Conservation (phyloP, 2,888 invertebrate species). For the Rhimphoctona megacephalus region DNA sequence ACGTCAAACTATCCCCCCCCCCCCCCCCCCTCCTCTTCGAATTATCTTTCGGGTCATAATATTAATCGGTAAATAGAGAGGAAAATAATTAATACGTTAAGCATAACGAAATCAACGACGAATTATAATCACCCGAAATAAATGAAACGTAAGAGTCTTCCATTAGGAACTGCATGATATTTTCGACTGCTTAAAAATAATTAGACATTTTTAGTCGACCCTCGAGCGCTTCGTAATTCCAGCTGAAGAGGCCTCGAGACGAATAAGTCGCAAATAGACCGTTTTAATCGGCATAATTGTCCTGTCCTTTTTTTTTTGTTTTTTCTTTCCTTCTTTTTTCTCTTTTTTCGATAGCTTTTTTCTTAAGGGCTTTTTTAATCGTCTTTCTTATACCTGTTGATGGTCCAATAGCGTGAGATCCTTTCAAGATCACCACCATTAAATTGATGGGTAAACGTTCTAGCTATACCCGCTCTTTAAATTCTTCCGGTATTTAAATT, state of each 20-base stretch:
- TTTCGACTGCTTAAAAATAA: neutral
- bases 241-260: slow-evolving; percentile 17
- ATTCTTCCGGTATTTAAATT: slow-evolving; percentile 19
- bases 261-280: slow-evolving; percentile 27
- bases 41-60: slow-evolving; percentile 51
- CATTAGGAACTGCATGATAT: neutral
- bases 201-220: slow-evolving; percentile 17
- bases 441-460: slow-evolving; percentile 15
- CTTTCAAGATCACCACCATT: neutral
- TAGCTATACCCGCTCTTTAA: slow-evolving; percentile 5
- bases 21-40: neutral
- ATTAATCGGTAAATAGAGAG: slow-evolving; percentile 18
- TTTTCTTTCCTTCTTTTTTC: neutral
- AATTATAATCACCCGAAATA: neutral
- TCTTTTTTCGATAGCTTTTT: neutral
- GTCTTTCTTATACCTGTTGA: slow-evolving; percentile 43
- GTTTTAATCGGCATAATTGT: slow-evolving; percentile 22
- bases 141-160: neutral
- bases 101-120: neutral
- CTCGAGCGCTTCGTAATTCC: slow-evolving; percentile 19
- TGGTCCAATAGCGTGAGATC: slow-evolving; percentile 17
- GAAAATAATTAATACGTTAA: slow-evolving; percentile 10
- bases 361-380: slow-evolving; percentile 8
- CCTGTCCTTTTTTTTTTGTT: slow-evolving; percentile 3
- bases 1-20: slow-evolving; percentile 43